Evolutionary conservation across 2,797 vertebrate genomes (phyloP).

Genomic region (Cossypha heuglini): DNA sequence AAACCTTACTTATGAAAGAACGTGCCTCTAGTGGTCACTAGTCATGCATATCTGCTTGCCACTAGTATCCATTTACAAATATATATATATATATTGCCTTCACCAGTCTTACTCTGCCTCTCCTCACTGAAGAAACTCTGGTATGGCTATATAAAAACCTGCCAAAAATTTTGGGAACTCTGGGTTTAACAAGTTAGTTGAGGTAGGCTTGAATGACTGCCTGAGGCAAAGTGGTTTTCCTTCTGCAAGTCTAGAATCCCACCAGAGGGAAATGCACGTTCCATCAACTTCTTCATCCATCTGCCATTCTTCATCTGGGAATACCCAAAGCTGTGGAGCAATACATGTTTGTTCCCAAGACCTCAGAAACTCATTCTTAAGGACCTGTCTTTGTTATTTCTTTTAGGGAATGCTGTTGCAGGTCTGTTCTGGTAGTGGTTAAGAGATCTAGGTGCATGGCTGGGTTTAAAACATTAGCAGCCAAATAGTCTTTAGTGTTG

Average conservation of each 20-base stretch:
- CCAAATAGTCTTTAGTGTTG: not conserved
- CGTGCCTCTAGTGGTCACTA: not conserved
- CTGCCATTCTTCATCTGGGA: not conserved
- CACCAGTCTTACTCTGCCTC: not conserved
- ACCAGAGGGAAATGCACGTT: accelerated
- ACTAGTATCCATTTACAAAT: not conserved
- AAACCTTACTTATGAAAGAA: not conserved
- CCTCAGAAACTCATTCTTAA: not conserved
- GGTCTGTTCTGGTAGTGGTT: not conserved
- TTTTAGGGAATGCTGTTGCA: not conserved
- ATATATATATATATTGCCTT: not conserved
- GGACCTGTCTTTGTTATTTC: not conserved
- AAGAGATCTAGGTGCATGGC: not conserved
- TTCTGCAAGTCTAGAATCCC: not conserved
- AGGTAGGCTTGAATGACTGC: not conserved
- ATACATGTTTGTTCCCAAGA: accelerated
- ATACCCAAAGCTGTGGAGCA: not conserved
- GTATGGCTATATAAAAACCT: not conserved
- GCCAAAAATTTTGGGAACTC: not conserved
- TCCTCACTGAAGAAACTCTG: not conserved
- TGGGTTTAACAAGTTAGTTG: not conserved
- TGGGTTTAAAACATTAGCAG: not conserved
- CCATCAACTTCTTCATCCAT: accelerated
- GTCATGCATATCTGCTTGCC: not conserved
- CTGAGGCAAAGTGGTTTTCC: not conserved